Evolutionary conservation across 2,888 invertebrate genomes (phyloP).

Genomic region (Diarsia brunnea): DNA sequence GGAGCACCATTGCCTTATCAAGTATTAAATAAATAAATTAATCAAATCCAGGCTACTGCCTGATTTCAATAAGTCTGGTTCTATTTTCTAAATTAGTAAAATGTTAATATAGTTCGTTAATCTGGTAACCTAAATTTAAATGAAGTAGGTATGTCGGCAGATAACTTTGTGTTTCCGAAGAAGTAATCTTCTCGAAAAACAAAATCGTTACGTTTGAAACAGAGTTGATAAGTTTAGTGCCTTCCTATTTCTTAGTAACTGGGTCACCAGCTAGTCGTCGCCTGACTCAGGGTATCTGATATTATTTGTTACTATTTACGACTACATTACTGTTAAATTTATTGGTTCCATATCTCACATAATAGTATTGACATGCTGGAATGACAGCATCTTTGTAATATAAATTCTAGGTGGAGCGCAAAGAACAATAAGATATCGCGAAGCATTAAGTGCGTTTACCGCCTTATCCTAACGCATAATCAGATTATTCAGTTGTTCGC

Average conservation of each 20-base stretch:
- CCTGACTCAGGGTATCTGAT: conserved; percentile 32
- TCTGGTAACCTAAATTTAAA: conserved; percentile 21
- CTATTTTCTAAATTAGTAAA: not conserved
- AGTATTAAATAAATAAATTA: no score
- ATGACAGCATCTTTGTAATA: not conserved
- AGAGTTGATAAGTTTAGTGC: conserved; percentile 42
- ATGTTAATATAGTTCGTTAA: not conserved
- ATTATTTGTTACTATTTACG: conserved; percentile 34
- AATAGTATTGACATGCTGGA: not conserved
- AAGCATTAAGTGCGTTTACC: conserved; percentile 41
- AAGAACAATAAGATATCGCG: conserved; percentile 50
- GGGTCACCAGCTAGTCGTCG: conserved; percentile 55
- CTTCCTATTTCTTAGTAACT: conserved; percentile 43
- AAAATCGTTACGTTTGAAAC: conserved; percentile 43
- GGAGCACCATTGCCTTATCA: not conserved
- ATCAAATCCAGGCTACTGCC: not conserved
- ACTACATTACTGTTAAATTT: conserved; percentile 50
- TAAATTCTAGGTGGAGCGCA: conserved; percentile 26
- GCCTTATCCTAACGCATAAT: conserved; percentile 25
- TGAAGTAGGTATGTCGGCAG: not conserved
- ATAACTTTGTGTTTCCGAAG: not conserved
- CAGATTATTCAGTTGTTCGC: conserved; percentile 41
- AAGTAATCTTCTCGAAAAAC: conserved; percentile 28
- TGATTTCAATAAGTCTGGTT: not conserved
- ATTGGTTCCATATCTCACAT: conserved; percentile 23